phyloP scores from a whole-genome alignment of 2,888 invertebrate genomes.

The Prosapia bicincta region DNA sequence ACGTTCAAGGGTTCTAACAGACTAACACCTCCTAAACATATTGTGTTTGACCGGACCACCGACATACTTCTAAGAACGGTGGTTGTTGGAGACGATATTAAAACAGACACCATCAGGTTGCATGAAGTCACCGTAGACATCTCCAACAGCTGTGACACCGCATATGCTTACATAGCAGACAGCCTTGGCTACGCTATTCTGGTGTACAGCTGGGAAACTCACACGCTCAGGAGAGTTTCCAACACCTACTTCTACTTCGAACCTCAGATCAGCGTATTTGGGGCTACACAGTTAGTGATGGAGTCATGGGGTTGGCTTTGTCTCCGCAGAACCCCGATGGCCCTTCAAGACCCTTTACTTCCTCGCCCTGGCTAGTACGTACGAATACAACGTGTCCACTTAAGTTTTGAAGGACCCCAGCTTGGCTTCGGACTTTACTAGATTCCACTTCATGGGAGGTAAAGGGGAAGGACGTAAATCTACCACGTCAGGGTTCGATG shows the following conservation, averaged over 20 bases:
- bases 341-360: constrained; percentile 62
- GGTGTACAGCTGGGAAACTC: constrained; percentile 68
- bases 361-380: constrained; percentile 76
- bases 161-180: constrained; percentile 77
- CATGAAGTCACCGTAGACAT: constrained; percentile 75
- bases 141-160: constrained; percentile 64
- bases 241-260: constrained; percentile 74
- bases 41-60: constrained; percentile 66
- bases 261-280: constrained; percentile 67
- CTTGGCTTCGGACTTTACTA: constrained; percentile 62
- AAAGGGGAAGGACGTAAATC: constrained; percentile 69
- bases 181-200: constrained; percentile 64
- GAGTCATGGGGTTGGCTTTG: constrained; percentile 69
- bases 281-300: constrained; percentile 67
- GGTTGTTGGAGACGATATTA: constrained; percentile 51
- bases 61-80: constrained; percentile 42
- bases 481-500: constrained; percentile 67
- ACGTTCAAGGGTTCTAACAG: no score
- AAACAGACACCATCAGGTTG: constrained; percentile 68
- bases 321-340: constrained; percentile 53
- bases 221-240: constrained; percentile 72
- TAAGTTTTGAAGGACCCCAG: constrained; percentile 65
- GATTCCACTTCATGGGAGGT: constrained; percentile 72
- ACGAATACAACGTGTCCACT: constrained; percentile 67
- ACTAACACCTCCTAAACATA: no score